Base-by-base conservation (phyloP, 2,888 invertebrate species). In the Eulithis prunata region DNA sequence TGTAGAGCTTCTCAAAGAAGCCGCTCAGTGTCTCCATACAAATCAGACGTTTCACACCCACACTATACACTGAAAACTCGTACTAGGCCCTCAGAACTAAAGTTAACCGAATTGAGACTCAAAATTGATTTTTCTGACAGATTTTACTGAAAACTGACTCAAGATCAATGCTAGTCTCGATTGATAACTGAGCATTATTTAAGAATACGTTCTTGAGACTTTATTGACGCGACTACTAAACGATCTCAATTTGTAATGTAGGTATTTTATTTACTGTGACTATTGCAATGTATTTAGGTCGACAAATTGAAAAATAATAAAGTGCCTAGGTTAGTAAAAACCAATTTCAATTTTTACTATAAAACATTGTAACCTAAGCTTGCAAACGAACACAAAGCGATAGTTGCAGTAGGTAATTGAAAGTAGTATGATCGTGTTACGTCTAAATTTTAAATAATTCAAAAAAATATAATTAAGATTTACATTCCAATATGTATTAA, bases 401-500 rank as follows among this genome's bases (percentile, higher is more conserved):
- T 52, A 41, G 41, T 47, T 57, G 51, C 54, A 59, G 49, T 55
- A 21, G 21, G 21, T 21, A 55, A 53, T 57, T n/a, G 38, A 58
- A 8, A 21, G 38, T 36, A 45, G 12, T 41, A 54, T 12, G 55
- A 64, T 49, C 54, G 58, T 47, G 64, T 64, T 14, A 43, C 45
- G 63, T 53, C 41, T 12, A 41, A 49, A 41, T 64, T 64, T 49
- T 53, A 64, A 66, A 65, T 54, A 56, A 57, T 59, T 59, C 41
- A 43, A 56, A 38, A 63, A 41, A 46, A 38, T 62, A 51, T 43
- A 45, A 47, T 57, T 64, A 65, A 57, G 49, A 57, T 52, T 67
- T 53, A 74, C 75, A 76, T 76, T 75, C 76, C 76, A 76, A 64
- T 63, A 61, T 45, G 55, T 57, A 53, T 57, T 71, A 43, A 65